phyloP scores from a whole-genome alignment of 2,797 vertebrate genomes.

The Parauchenoglanis ngamensis region DNA sequence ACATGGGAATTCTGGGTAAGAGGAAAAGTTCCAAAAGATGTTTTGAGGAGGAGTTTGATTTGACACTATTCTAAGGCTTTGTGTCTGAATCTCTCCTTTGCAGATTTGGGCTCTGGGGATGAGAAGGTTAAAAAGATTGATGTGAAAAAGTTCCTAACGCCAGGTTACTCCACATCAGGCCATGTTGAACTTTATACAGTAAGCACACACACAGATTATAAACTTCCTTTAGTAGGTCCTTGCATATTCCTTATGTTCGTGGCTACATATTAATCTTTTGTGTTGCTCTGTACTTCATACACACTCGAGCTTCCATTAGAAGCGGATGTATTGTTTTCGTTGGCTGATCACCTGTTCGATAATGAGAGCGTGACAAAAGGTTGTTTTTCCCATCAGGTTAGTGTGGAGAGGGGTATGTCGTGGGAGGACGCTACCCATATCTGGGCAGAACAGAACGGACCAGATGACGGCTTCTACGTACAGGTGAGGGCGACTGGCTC shows the following conservation, averaged over 20 bases:
- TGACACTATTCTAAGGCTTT: not conserved
- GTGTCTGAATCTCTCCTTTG: not conserved
- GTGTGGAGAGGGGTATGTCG: conserved; percentile 97
- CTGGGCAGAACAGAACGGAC: conserved; percentile 93
- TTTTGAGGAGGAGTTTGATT: not conserved
- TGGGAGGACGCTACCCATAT: conserved; percentile 97
- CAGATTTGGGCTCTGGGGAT: conserved; percentile 95
- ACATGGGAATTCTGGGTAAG: conserved; percentile 97
- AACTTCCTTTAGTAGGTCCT: not conserved
- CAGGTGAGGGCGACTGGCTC: conserved; percentile 75
- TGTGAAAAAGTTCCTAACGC: conserved; percentile 94
- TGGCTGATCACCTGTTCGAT: not conserved
- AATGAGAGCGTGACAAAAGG: not conserved
- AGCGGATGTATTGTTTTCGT: not conserved
- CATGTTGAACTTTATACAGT: conserved; percentile 95
- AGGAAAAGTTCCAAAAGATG: not conserved
- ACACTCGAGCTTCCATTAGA: not conserved
- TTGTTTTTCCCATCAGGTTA: conserved; percentile 76
- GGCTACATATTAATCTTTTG: too few species aligned
- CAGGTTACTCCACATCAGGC: conserved; percentile 94
- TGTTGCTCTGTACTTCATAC: not conserved
- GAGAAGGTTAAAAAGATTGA: conserved; percentile 95
- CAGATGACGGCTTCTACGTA: conserved; percentile 96
- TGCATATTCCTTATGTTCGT: not conserved
- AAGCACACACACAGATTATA: conserved; percentile 58